Evolutionary conservation across 2,888 invertebrate species (phyloP).

Genomic region (Drosophila barbarae): DNA sequence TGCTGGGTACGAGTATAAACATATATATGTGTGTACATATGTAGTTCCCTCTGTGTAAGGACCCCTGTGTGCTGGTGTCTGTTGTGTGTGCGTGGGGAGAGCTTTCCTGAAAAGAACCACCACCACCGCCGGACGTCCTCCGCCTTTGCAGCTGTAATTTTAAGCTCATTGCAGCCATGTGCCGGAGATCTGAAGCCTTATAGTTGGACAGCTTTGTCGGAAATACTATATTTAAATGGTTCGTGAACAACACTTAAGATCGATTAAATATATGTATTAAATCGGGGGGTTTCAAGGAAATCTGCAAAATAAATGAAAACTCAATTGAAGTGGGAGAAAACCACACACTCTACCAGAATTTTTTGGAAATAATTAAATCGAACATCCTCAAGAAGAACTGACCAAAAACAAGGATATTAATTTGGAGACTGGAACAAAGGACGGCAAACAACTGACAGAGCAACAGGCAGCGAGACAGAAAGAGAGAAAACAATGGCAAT

Average conservation of each 20-base stretch:
- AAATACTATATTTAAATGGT: neutral
- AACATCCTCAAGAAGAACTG: neutral
- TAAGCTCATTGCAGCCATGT: conserved; percentile 8
- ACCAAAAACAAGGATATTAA: neutral
- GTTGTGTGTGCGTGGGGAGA: neutral
- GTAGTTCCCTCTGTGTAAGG: conserved; percentile 11
- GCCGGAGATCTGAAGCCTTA: conserved; percentile 2
- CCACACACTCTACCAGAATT: neutral
- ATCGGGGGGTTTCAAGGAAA: neutral
- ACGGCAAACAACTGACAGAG: conserved; percentile 20
- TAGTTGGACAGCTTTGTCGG: neutral
- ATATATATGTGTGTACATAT: conserved; percentile 3
- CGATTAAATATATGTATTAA: neutral
- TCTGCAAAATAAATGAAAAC: neutral
- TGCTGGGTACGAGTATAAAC: conserved; percentile 14
- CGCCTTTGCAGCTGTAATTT: neutral
- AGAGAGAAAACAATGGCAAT: neutral
- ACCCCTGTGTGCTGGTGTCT: neutral
- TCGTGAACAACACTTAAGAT: no score
- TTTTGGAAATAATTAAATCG: neutral
- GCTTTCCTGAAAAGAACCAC: neutral
- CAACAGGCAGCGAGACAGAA: conserved; percentile 10
- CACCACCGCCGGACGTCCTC: conserved; percentile 6
- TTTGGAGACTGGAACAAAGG: conserved; percentile 9
- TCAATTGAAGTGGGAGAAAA: neutral